A percentile compares a stretch with the other conserved stretches of the same genome.
Evolutionary conservation across 2,113 vertebrate genomes (phyloP).

Genomic region (Copsychus sechellarum): DNA sequence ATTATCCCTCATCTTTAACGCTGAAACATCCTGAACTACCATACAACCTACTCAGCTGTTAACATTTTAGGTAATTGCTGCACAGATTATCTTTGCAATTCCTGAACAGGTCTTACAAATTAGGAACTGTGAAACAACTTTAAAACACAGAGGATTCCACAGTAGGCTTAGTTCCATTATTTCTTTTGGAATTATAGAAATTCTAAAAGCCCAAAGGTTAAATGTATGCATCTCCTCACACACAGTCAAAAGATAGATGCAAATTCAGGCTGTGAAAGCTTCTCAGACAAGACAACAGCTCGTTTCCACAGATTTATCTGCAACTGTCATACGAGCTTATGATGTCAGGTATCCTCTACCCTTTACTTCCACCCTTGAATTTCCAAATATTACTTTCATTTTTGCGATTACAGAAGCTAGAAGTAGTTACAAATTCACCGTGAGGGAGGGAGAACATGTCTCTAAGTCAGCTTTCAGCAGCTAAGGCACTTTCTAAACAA

Average conservation of each 20-base stretch:
- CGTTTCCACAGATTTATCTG: neutral
- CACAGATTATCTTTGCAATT: slow-evolving; percentile 14
- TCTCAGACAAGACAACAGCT: neutral
- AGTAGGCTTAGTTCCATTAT: neutral
- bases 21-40: slow-evolving; percentile 1
- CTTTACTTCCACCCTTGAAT: neutral
- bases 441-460: neutral
- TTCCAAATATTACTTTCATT: neutral
- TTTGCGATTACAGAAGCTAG: neutral
- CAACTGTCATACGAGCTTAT: neutral
- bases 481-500: neutral
- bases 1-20: neutral
- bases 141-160: neutral
- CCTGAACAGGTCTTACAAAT: slow-evolving; percentile 21
- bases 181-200: neutral
- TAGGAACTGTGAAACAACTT: neutral
- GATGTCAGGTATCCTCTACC: neutral
- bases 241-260: rapidly evolving
- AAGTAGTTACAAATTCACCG: neutral
- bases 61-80: slow-evolving; percentile 45
- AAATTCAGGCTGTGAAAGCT: neutral
- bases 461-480: neutral
- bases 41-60: slow-evolving; percentile 41
- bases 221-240: neutral
- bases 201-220: neutral